phyloP scores from a whole-genome alignment of 2,888 invertebrate genomes.

The Cepaea hortensis region DNA sequence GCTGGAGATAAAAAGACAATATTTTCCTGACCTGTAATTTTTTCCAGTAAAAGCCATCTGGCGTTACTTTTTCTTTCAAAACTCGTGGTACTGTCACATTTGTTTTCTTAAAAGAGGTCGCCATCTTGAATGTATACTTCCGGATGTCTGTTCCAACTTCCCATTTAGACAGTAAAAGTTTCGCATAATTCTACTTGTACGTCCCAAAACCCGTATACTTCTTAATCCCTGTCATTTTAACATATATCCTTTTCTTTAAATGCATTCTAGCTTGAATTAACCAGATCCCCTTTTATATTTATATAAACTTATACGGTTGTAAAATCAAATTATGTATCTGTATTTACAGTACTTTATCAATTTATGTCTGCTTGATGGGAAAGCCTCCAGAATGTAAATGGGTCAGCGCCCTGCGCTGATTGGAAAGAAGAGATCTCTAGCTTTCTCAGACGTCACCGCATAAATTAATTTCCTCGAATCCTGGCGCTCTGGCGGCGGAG shows the following conservation, averaged over 20 bases:
- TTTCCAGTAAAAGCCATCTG: slow-evolving; percentile 91
- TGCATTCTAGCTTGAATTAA: neutral
- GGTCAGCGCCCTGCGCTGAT: slow-evolving; percentile 45
- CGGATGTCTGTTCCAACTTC: neutral
- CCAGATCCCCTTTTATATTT: too few species aligned
- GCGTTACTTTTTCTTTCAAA: slow-evolving; percentile 82
- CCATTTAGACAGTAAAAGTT: neutral
- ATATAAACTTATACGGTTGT: neutral
- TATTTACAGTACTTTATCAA: slow-evolving; percentile 4
- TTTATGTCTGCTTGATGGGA: slow-evolving; percentile 1
- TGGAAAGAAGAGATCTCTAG: slow-evolving; percentile 26
- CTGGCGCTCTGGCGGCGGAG: slow-evolving; percentile 55
- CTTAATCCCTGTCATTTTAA: too few species aligned
- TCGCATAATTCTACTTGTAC: slow-evolving; percentile 21
- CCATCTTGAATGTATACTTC: slow-evolving; percentile 64
- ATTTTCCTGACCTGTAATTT: slow-evolving; percentile 83
- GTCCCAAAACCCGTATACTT: too few species aligned
- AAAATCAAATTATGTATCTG: neutral
- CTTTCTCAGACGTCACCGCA: slow-evolving; percentile 52
- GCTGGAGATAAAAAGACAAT: too few species aligned
- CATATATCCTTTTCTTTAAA: too few species aligned
- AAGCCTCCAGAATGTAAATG: slow-evolving; percentile 41
- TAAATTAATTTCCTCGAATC: slow-evolving; percentile 69
- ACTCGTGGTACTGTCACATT: slow-evolving; percentile 80
- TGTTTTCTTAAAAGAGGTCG: slow-evolving; percentile 83